Evolutionary conservation across 37 sponge, comb jelly and placozoan species (phyloP).

Genomic region (Diacarnus erythraeanus): DNA sequence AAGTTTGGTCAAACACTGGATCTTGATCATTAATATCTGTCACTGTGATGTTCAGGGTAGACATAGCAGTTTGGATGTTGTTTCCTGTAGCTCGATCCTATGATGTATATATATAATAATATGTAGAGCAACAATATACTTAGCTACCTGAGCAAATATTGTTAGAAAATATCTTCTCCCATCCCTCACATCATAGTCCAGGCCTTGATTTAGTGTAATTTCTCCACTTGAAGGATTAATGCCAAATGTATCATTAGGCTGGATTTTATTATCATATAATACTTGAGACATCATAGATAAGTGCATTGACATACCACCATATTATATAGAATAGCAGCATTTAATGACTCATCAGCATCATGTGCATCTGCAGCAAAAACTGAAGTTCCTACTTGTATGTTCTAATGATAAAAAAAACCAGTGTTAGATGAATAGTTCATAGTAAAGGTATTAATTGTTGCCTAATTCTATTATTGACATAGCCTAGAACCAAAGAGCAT

Average conservation of each 20-base stretch:
- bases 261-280: neutral
- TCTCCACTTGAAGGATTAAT: neutral
- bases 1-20: conserved; percentile 25
- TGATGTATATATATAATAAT: neutral
- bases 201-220: neutral
- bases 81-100: conserved; percentile 31
- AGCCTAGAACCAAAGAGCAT: too few species aligned
- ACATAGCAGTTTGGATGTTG: neutral
- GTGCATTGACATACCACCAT: neutral
- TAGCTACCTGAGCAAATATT: conserved; percentile 2
- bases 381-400: neutral
- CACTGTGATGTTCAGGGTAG: conserved; percentile 9
- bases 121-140: neutral
- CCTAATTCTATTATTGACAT: too few species aligned
- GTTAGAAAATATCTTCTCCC: neutral
- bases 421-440: too few species aligned
- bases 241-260: neutral
- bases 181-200: conserved; percentile 19
- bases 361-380: conserved; percentile 15
- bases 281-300: neutral
- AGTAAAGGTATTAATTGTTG: too few species aligned
- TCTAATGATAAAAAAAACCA: conserved; percentile 16
- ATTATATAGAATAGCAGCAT: neutral
- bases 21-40: conserved; percentile 32
- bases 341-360: conserved; percentile 17